Percentiles rank a stretch among this genome's conserved stretches.
These are phyloP conservation scores for Cirrhinus mrigala DNA, from an alignment of 2,797 vertebrate species.

Conservation along the genomic window DNA sequence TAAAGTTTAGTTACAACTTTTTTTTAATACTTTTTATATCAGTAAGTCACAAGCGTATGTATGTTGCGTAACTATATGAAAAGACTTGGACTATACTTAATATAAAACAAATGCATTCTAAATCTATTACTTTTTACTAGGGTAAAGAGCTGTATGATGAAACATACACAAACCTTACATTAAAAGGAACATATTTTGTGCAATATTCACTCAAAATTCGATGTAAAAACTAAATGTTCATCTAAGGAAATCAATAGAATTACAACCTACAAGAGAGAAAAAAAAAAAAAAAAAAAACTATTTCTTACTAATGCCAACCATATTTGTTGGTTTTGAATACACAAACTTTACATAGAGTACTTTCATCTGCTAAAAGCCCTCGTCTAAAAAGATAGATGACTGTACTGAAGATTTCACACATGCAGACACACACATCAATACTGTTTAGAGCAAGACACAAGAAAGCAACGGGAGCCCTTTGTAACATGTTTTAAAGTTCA, in stretches of 20 bases:
- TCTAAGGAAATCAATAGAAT: background rate
- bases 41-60: too few species aligned
- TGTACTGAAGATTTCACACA: background rate
- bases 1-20: too few species aligned
- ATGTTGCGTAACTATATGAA: too few species aligned
- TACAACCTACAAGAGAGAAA: background rate
- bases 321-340: background rate
- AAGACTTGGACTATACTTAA: too few species aligned
- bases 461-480: constrained; percentile 13
- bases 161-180: background rate
- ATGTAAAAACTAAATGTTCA: background rate
- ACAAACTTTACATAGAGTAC: constrained; percentile 4
- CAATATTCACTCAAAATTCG: background rate
- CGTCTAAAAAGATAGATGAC: background rate
- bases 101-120: too few species aligned
- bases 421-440: background rate
- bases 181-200: background rate
- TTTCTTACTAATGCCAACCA: background rate
- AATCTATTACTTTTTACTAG: too few species aligned
- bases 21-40: too few species aligned
- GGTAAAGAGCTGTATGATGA: background rate
- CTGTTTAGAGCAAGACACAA: constrained; percentile 2
- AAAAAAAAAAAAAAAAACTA: background rate
- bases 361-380: constrained; percentile 13
- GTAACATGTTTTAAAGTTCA: constrained; percentile 37